Percentiles rank a stretch among this genome's conserved stretches.
These are phyloP conservation scores for Solen grandis DNA, from an alignment of 1,140 invertebrate genomes.

Conservation along the genomic window DNA sequence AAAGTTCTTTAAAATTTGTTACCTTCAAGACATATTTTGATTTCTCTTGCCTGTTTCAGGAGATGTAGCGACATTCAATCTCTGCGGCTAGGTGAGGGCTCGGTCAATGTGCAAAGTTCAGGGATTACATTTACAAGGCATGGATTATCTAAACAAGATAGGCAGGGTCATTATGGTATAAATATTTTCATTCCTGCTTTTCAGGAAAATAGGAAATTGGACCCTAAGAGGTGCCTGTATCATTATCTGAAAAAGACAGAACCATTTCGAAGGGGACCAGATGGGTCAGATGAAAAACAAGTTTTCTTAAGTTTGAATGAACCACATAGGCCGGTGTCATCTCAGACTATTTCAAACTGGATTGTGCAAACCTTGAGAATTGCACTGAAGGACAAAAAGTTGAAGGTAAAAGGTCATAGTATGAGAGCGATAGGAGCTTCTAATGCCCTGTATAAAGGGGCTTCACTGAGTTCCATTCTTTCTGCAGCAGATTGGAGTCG, in stretches of 20 bases:
- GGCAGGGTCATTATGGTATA: background rate
- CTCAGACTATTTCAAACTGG: slow-evolving; percentile 9
- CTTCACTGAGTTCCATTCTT: background rate
- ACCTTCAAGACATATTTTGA: slow-evolving; percentile 17
- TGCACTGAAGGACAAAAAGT: background rate
- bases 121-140: slow-evolving; percentile 4
- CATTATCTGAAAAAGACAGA: slow-evolving; percentile 23
- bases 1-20: slow-evolving; percentile 2
- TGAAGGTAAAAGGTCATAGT: background rate
- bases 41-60: slow-evolving; percentile 12
- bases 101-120: background rate
- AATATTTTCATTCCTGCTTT: background rate
- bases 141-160: slow-evolving; percentile 9
- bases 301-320: slow-evolving; percentile 16
- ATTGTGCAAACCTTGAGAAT: background rate
- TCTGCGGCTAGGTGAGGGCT: background rate
- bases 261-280: background rate
- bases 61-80: too few species aligned
- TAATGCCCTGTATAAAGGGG: background rate
- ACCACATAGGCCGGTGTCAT: background rate
- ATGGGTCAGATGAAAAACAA: too few species aligned
- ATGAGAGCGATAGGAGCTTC: background rate
- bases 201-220: slow-evolving; percentile 3
- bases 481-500: slow-evolving; percentile 4
- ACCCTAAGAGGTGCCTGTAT: slow-evolving; percentile 1